Conservation (phyloP, 2,113 vertebrate genomes). For the Mobula hypostoma region DNA sequence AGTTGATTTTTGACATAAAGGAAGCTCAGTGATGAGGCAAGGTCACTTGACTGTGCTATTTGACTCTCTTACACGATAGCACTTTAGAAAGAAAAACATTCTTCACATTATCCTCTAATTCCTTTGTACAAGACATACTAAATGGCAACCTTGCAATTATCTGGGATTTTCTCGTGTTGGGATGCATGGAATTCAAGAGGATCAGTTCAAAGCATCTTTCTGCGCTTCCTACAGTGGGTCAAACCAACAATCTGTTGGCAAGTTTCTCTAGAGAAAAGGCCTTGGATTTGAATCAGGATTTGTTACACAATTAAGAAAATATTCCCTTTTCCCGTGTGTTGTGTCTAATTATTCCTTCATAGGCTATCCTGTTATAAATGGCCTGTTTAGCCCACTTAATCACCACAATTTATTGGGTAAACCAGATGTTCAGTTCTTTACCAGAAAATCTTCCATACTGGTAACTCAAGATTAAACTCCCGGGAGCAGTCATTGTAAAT, state of each 20-base stretch:
- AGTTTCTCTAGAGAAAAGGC: not conserved
- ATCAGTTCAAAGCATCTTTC: constrained; percentile 4
- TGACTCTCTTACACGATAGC: not conserved
- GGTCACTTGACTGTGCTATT: not conserved
- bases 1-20: not conserved
- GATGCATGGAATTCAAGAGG: not conserved
- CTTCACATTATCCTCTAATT: not conserved
- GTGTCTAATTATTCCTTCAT: not conserved
- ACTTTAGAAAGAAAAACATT: not conserved
- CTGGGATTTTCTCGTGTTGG: not conserved
- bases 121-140: too few relatives aligned
- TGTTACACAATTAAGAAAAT: not conserved
- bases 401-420: not conserved
- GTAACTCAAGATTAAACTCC: not conserved
- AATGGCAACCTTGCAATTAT: not conserved
- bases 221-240: not conserved
- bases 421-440: constrained; percentile 2
- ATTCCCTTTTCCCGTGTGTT: not conserved
- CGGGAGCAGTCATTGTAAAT: not conserved
- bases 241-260: not conserved
- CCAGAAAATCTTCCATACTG: not conserved
- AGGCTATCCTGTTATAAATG: not conserved
- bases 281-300: not conserved
- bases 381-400: not conserved
- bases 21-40: not conserved